A percentile compares a stretch with the other conserved stretches of the same genome.
Conservation (phyloP, 2,113 vertebrate genomes). For the Menura novaehollandiae region DNA sequence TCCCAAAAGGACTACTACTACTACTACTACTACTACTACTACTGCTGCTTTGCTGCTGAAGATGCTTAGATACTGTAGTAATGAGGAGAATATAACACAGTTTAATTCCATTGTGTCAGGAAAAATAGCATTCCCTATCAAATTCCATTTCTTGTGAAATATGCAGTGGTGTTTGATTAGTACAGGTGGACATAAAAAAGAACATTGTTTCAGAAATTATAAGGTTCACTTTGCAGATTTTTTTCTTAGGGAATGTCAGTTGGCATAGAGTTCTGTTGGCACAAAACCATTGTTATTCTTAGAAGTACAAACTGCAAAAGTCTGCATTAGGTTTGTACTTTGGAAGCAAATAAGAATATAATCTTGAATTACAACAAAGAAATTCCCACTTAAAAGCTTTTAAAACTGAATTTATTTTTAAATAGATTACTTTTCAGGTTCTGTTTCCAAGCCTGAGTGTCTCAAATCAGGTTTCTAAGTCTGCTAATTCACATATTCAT, state of each 20-base stretch:
- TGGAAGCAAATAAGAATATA: background rate
- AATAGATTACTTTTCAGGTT: background rate
- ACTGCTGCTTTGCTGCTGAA: background rate
- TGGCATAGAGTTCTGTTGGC: background rate
- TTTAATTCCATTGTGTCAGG: background rate
- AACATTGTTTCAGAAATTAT: background rate
- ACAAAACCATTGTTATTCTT: background rate
- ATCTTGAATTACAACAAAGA: background rate
- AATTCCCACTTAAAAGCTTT: background rate
- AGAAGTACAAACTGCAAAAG: background rate
- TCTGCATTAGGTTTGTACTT: background rate
- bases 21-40: background rate
- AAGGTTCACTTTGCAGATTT: background rate
- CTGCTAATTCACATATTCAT: background rate
- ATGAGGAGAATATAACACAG: background rate
- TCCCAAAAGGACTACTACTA: background rate
- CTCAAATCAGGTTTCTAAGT: background rate
- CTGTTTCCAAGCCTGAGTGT: background rate
- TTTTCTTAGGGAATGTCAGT: background rate
- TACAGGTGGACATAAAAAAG: background rate
- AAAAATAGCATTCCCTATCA: background rate
- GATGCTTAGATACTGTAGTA: background rate
- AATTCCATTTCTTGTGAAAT: background rate
- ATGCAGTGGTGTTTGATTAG: background rate
- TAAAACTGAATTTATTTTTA: background rate